phyloP scores from a whole-genome alignment of 92 coral and sea anemone genomes.

The Heliopora coerulea region DNA sequence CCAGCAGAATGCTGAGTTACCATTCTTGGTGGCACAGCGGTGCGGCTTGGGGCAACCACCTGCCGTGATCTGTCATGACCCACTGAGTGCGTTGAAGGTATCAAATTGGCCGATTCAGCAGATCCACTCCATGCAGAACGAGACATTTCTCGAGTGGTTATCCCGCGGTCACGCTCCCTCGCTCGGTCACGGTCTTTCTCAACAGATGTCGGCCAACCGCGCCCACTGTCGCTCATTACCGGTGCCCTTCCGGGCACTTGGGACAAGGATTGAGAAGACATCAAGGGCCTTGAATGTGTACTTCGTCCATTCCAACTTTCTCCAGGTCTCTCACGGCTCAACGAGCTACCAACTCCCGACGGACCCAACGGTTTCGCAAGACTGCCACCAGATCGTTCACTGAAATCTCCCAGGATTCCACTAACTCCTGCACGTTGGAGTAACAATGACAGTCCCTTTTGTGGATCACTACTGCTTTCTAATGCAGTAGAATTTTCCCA shows the following conservation, averaged over 20 bases:
- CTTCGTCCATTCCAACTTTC: constrained; percentile 85
- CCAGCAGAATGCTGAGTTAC: constrained; percentile 27
- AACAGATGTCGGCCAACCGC: constrained; percentile 65
- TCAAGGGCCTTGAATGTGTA: constrained; percentile 65
- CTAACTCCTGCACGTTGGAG: constrained; percentile 98
- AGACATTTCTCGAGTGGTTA: constrained; percentile 49
- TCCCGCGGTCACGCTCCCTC: constrained; percentile 73
- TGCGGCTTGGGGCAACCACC: constrained; percentile 20
- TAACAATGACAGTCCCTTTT: constrained; percentile 88
- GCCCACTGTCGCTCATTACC: constrained; percentile 62
- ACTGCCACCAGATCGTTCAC: constrained; percentile 48
- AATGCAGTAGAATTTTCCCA: constrained; percentile 56
- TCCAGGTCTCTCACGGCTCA: constrained; percentile 73
- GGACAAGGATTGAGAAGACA: constrained; percentile 54
- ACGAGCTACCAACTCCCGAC: constrained; percentile 48
- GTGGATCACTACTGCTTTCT: constrained; percentile 77
- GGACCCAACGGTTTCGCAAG: constrained; percentile 59
- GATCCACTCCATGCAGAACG: constrained; percentile 39
- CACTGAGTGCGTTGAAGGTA: constrained; percentile 18
- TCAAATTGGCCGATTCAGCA: constrained; percentile 6
- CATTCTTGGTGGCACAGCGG: constrained; percentile 36
- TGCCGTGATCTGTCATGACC: constrained; percentile 32
- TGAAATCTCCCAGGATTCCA: constrained; percentile 76
- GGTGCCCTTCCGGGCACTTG: constrained; percentile 64
- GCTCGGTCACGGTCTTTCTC: constrained; percentile 78